Percentiles rank a stretch among this genome's conserved stretches.
Evolutionary conservation across 2,797 vertebrate species (phyloP).

Genomic region (Darevskia nairensis): DNA sequence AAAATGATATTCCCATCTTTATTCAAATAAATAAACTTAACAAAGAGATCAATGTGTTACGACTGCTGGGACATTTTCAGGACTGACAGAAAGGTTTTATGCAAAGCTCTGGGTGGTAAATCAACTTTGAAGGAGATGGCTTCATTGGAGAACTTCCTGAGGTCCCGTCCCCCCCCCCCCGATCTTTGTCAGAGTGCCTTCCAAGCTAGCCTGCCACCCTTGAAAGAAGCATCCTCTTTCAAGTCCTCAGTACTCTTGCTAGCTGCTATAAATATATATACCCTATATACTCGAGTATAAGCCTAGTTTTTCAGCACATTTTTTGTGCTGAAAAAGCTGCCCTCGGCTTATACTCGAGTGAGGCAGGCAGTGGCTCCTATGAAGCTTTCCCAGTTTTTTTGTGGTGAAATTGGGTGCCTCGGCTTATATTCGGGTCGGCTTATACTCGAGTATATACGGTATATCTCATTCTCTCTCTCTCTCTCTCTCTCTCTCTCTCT

Average conservation of each 20-base stretch:
- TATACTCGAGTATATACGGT: too few species aligned
- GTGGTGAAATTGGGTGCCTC: too few species aligned
- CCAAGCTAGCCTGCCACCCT: slow-evolving; percentile 34
- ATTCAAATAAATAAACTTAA: slow-evolving; percentile 41
- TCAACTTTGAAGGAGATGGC: slow-evolving; percentile 52
- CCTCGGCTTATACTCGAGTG: too few species aligned
- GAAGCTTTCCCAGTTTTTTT: too few species aligned
- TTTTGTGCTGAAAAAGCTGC: too few species aligned
- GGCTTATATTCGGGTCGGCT: too few species aligned
- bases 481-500: background rate
- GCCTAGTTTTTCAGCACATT: too few species aligned
- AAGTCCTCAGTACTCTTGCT: slow-evolving; percentile 45
- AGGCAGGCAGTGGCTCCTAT: too few species aligned
- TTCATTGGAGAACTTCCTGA: slow-evolving; percentile 45
- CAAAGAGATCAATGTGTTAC: slow-evolving; percentile 37
- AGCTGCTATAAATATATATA: slow-evolving; percentile 61
- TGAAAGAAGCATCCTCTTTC: slow-evolving; percentile 43
- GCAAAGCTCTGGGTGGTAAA: slow-evolving; percentile 42
- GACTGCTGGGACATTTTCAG: slow-evolving; percentile 33
- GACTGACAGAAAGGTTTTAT: slow-evolving; percentile 15
- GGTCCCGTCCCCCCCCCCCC: background rate
- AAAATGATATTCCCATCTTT: slow-evolving; percentile 58
- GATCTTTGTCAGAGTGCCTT: slow-evolving; percentile 52
- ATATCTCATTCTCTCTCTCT: too few species aligned
- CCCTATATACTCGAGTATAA: too few species aligned